phyloP scores from a whole-genome alignment of 2,797 vertebrate genomes.

The Semaprochilodus insignis region DNA sequence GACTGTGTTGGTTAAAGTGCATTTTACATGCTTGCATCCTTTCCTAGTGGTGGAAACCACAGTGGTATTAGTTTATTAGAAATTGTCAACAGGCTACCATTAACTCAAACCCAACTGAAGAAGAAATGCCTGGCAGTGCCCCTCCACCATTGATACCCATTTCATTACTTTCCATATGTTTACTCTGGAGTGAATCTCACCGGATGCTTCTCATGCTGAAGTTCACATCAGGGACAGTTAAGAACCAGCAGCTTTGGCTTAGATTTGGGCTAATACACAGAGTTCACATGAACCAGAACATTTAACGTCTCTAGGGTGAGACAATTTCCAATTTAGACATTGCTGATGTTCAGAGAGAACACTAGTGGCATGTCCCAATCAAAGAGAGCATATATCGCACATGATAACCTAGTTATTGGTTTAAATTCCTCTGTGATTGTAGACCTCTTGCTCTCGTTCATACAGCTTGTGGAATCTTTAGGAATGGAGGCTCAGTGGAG shows the following conservation, averaged over 20 bases:
- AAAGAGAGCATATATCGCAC: too few relatives aligned
- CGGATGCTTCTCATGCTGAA: constrained; percentile 16
- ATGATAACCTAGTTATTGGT: too few relatives aligned
- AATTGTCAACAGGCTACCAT: constrained; percentile 32
- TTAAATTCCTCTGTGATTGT: too few relatives aligned
- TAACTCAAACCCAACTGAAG: neutral
- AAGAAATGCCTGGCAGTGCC: constrained; percentile 5
- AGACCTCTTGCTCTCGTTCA: too few relatives aligned
- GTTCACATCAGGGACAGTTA: neutral
- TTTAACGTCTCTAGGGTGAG: too few relatives aligned
- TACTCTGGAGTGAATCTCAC: constrained; percentile 23
- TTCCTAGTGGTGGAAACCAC: neutral
- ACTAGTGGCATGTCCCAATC: neutral
- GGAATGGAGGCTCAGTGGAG: too few relatives aligned
- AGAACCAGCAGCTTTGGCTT: neutral
- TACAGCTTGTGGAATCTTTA: too few relatives aligned
- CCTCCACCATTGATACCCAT: constrained; percentile 5
- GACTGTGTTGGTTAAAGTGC: too few relatives aligned
- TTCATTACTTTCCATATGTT: constrained; percentile 34
- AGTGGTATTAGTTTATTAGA: constrained; percentile 17
- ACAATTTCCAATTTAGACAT: too few relatives aligned
- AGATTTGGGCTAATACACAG: neutral
- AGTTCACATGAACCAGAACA: too few relatives aligned
- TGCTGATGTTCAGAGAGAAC: too few relatives aligned
- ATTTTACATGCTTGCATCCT: neutral